A percentile compares a stretch with the other conserved stretches of the same genome.
Conservation (phyloP, 2,113 vertebrate genomes). For the Synchiropus splendidus region DNA sequence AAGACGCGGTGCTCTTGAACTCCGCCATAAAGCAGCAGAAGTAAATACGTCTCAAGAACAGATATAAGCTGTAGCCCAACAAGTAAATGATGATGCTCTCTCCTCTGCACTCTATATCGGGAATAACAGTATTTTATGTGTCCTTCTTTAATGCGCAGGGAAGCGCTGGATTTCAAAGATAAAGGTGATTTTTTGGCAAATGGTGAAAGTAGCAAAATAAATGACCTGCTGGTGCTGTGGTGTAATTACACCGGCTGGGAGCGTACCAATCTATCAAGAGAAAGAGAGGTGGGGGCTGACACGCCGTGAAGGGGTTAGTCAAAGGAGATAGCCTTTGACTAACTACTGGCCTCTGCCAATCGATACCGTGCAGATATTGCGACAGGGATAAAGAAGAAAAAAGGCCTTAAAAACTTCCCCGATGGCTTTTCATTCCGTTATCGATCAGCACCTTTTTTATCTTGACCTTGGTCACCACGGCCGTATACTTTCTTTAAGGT, state of each 20-base stretch:
- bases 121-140: constrained; percentile 74
- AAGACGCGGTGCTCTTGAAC: constrained; percentile 30
- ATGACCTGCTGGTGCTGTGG: constrained; percentile 86
- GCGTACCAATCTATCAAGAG: constrained; percentile 94
- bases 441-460: constrained; percentile 78
- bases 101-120: constrained; percentile 6
- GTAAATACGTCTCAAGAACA: constrained; percentile 23
- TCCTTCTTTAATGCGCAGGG: constrained; percentile 76
- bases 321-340: constrained; percentile 99
- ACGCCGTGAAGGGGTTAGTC: constrained; percentile 90
- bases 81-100: constrained; percentile 20
- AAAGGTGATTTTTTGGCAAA: constrained; percentile 90
- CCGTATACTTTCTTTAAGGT: constrained; percentile 80
- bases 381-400: constrained; percentile 58
- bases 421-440: constrained; percentile 89
- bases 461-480: constrained; percentile 81
- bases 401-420: constrained; percentile 87
- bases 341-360: constrained; percentile 91
- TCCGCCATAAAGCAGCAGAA: no score
- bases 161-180: constrained; percentile 89
- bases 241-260: constrained; percentile 97
- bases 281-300: constrained; percentile 69
- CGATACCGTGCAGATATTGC: constrained; percentile 91
- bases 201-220: constrained; percentile 97
- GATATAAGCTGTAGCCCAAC: constrained; percentile 21